Evolutionary conservation across 1,140 invertebrate genomes (phyloP).

Genomic region (Lepidurus packardi): DNA sequence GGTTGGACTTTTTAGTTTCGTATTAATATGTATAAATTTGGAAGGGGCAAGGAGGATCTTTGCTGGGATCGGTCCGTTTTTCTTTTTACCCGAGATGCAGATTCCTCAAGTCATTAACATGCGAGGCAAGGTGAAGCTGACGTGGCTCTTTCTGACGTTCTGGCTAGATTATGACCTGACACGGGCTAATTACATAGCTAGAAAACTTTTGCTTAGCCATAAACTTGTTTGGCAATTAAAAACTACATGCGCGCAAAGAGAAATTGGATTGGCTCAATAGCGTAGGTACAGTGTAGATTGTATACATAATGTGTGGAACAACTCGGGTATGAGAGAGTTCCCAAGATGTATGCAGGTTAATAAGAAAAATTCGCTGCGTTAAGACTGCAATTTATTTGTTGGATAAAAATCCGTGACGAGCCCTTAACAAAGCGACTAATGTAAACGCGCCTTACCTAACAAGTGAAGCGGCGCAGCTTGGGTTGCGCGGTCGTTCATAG

Average conservation of each 20-base stretch:
- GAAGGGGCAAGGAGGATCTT: not conserved
- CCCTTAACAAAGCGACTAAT: too few relatives aligned
- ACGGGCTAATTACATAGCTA: constrained; percentile 9
- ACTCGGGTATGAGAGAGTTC: too few relatives aligned
- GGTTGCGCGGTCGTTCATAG: too few relatives aligned
- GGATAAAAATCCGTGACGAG: too few relatives aligned
- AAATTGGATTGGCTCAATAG: not conserved
- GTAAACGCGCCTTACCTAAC: too few relatives aligned
- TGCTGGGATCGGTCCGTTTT: not conserved
- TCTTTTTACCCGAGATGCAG: not conserved
- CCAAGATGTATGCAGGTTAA: too few relatives aligned
- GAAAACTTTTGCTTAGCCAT: constrained; percentile 3
- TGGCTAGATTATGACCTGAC: constrained; percentile 18
- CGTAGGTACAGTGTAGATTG: not conserved
- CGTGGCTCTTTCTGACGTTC: not conserved
- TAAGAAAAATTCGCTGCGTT: too few relatives aligned
- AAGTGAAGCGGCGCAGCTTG: too few relatives aligned
- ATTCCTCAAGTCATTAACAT: constrained; percentile 12
- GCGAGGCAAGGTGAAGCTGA: constrained; percentile 6
- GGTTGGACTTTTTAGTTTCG: not conserved
- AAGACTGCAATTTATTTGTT: too few relatives aligned
- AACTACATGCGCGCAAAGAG: not conserved
- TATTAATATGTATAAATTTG: constrained; percentile 12
- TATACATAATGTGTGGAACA: too few relatives aligned
- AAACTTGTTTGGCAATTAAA: constrained; percentile 10